phyloP scores from a whole-genome alignment of 2,113 vertebrate genomes.

The Pagrus major region DNA sequence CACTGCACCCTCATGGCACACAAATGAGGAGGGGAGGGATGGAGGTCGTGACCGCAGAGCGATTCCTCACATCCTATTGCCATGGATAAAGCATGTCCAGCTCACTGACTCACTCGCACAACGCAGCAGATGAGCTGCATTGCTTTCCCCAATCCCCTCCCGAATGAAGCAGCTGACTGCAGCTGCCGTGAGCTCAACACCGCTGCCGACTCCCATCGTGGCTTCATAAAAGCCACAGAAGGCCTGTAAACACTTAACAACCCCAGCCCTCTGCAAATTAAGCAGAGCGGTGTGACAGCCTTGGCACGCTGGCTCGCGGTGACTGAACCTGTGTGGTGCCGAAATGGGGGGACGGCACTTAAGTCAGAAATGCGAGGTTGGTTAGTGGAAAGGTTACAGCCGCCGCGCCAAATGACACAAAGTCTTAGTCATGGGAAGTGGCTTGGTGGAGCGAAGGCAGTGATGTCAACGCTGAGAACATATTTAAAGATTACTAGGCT shows the following conservation, averaged over 20 bases:
- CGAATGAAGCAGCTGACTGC: constrained; percentile 62
- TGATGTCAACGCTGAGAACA: constrained; percentile 34
- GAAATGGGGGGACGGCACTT: not conserved
- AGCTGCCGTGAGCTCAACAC: constrained; percentile 62
- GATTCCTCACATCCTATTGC: constrained; percentile 41
- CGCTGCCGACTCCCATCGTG: constrained; percentile 16
- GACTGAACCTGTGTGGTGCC: constrained; percentile 54
- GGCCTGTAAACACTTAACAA: constrained; percentile 66
- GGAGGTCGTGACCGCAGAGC: constrained; percentile 24
- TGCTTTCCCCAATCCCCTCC: constrained; percentile 49
- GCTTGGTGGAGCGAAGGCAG: not conserved
- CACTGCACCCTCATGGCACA: not conserved
- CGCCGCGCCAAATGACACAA: constrained; percentile 29
- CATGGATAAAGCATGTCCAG: constrained; percentile 47
- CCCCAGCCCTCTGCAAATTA: constrained; percentile 45
- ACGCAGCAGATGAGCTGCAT: constrained; percentile 47
- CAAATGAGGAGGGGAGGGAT: not conserved
- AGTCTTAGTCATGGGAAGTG: constrained; percentile 48
- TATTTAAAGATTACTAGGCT: constrained; percentile 3
- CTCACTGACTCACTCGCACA: constrained; percentile 44
- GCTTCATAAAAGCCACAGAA: constrained; percentile 43
- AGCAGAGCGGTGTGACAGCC: constrained; percentile 40
- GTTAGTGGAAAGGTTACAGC: constrained; percentile 23
- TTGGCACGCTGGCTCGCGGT: constrained; percentile 30
- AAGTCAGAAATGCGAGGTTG: not conserved